phyloP scores from a whole-genome alignment of 1,140 invertebrate species.

The Hycleus cichorii region DNA sequence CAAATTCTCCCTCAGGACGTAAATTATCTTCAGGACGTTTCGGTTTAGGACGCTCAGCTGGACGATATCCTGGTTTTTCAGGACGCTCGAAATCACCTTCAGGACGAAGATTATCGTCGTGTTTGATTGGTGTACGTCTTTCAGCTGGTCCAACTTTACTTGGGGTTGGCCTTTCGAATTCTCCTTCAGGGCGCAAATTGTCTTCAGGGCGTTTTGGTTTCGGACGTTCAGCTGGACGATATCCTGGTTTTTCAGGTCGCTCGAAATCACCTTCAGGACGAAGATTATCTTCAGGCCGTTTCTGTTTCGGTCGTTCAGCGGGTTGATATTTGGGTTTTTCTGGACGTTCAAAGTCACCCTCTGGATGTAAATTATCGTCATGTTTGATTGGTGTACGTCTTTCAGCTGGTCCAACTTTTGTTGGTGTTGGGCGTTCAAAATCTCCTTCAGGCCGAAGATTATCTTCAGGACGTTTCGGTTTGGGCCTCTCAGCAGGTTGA shows the following conservation, averaged over 20 bases:
- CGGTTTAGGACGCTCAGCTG: slow-evolving; percentile 43
- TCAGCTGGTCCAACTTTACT: slow-evolving; percentile 36
- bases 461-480: slow-evolving; percentile 36
- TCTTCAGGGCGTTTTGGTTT: slow-evolving; percentile 36
- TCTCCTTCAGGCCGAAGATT: slow-evolving; percentile 53
- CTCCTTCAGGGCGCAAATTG: slow-evolving; percentile 26
- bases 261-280: slow-evolving; percentile 53
- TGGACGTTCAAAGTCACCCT: slow-evolving; percentile 51
- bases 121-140: slow-evolving; percentile 37
- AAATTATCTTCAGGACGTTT: slow-evolving; percentile 32
- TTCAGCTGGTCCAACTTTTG: slow-evolving; percentile 45
- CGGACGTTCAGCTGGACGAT: slow-evolving; percentile 43
- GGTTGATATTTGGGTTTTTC: slow-evolving; percentile 41
- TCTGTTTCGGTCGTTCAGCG: slow-evolving; percentile 41
- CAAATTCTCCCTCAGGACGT: slow-evolving; percentile 43
- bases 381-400: slow-evolving; percentile 49
- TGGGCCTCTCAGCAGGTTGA: slow-evolving; percentile 44
- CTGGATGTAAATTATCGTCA: slow-evolving; percentile 48
- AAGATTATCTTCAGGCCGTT: slow-evolving; percentile 49
- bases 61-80: slow-evolving; percentile 39
- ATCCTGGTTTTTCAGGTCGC: slow-evolving; percentile 39
- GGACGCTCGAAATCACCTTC: slow-evolving; percentile 52
- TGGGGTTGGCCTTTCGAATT: slow-evolving; percentile 46
- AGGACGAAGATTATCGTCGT: slow-evolving; percentile 43
- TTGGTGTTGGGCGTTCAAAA: slow-evolving; percentile 46